Evolutionary conservation across 2,888 invertebrate genomes (phyloP).

Genomic region (Zygaena filipendulae): DNA sequence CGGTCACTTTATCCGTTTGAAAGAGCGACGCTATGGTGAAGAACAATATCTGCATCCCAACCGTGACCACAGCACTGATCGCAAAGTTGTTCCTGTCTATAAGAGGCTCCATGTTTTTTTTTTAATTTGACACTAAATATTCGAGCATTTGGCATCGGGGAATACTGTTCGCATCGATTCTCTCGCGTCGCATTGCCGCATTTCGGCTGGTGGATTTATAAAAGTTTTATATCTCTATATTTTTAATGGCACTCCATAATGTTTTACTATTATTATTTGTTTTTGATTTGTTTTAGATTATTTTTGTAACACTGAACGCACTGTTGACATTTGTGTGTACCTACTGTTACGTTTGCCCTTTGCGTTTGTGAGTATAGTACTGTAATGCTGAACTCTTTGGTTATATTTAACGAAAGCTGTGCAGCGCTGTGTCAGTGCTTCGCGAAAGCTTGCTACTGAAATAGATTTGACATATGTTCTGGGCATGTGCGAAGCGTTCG

Average conservation of each 20-base stretch:
- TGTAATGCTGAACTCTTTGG: too few relatives aligned
- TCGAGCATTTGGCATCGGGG: constrained; percentile 37
- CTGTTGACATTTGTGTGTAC: too few relatives aligned
- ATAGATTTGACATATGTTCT: constrained; percentile 49
- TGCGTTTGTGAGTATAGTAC: constrained; percentile 8
- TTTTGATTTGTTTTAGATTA: constrained; percentile 8
- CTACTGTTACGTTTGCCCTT: constrained; percentile 11
- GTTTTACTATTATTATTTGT: constrained; percentile 11
- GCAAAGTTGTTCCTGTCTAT: constrained; percentile 88
- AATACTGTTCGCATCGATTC: constrained; percentile 32
- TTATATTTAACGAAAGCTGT: constrained; percentile 19
- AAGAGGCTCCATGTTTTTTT: constrained; percentile 77
- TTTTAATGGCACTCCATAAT: constrained; percentile 11
- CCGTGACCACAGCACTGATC: constrained; percentile 86
- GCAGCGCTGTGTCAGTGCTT: constrained; percentile 22
- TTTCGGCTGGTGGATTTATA: constrained; percentile 23
- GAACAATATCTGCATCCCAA: constrained; percentile 87
- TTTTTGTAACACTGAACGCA: constrained; percentile 4
- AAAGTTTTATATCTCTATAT: too few relatives aligned
- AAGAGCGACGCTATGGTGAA: constrained; percentile 87
- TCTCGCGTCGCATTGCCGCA: constrained; percentile 46
- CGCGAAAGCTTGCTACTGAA: constrained; percentile 44
- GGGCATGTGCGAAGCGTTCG: constrained; percentile 33
- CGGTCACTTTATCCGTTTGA: constrained; percentile 91
- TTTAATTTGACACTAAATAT: constrained; percentile 36